Evolutionary conservation across 1,140 invertebrate genomes (phyloP), one percentile per base, ranked within the genome.

Genomic region (Heliconius melpomene): DNA sequence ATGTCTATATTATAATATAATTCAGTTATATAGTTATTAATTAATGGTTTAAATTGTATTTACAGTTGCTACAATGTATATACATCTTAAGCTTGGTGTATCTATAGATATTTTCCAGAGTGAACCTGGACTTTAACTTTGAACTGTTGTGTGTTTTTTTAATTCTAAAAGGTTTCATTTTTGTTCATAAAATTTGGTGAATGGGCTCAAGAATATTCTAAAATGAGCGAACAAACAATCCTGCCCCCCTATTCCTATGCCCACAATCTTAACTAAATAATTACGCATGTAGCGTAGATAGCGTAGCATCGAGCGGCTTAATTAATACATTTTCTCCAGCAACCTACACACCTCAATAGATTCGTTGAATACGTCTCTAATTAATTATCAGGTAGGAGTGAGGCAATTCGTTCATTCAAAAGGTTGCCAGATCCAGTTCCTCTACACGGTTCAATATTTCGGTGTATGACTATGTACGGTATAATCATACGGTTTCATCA

Each of bases 401-500:
- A 29, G 2, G 26, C 26, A 66, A 66, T 66, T 29, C 3, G 60
- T 16, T 16, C 26, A 66, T n/a, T 18, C 23, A 66, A 66, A 66
- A 66, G 60, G 60, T 29, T 66, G 60, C 26, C 60, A 18, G 20
- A 76, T 80, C 79, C 40, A 80, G 79, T 72, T 72, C 54, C 36
- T 76, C 23, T 80, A 76, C 20, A 71, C 29, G 23, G 40, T 73
- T 46, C 52, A 70, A 76, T 80, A 80, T 75, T 80, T 76, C 26
- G 36, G 78, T 57, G 60, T 78, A 77, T 79, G 70, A 40, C 79
- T 91, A 89, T 89, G 87, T 88, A 87, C 82, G 84, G 88, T 88
- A 90, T 91, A 90, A 91, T 91, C 89, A 91, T 89, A 36, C 32
- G 89, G 90, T 90, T 89, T 91, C 89, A 91, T 90, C 90, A 91